These are phyloP conservation scores for Phortica magna DNA, from an alignment of 2,888 invertebrate genomes.

Conservation along the genomic window DNA sequence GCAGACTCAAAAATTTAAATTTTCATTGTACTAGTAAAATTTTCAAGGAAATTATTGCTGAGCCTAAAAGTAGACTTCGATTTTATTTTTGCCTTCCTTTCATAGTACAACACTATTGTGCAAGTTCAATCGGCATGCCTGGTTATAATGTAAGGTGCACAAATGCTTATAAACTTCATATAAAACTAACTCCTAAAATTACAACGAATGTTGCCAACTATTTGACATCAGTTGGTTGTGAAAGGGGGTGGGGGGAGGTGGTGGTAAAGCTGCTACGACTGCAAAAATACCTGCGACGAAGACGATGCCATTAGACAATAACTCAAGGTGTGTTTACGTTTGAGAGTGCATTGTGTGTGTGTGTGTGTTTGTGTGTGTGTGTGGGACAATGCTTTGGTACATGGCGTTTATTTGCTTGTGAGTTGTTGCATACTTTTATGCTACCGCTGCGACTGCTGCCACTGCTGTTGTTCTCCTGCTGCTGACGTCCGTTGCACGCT, in stretches of 20 bases:
- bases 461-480: neutral
- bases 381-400: too few relatives aligned
- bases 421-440: neutral
- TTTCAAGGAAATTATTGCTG: too few relatives aligned
- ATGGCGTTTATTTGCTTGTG: neutral
- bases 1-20: too few relatives aligned
- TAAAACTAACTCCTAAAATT: neutral
- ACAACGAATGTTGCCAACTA: constrained; percentile 1
- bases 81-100: too few relatives aligned
- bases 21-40: too few relatives aligned
- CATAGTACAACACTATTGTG: neutral
- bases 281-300: neutral
- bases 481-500: too few relatives aligned
- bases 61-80: too few relatives aligned
- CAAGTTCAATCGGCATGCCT: neutral
- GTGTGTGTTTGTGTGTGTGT: neutral
- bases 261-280: neutral
- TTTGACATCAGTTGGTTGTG: neutral
- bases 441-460: neutral
- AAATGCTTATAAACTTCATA: neutral
- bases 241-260: neutral
- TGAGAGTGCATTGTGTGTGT: neutral
- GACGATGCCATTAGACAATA: constrained; percentile 6
- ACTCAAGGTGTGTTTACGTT: neutral
- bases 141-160: neutral